phyloP scores from a whole-genome alignment of 2,113 vertebrate genomes.

The Zosterops lateralis region DNA sequence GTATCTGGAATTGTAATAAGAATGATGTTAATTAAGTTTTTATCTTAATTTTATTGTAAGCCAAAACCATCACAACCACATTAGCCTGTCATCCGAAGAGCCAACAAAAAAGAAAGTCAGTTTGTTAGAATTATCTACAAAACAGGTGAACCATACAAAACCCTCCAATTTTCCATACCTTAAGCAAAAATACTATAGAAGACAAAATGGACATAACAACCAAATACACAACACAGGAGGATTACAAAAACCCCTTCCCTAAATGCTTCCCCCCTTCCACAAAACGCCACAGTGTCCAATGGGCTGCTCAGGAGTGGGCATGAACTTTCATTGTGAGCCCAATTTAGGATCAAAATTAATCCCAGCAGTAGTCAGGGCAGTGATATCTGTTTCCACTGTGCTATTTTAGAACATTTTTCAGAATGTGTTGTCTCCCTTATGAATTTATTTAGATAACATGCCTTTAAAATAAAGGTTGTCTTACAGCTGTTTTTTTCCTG shows the following conservation, averaged over 20 bases:
- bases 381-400: background rate
- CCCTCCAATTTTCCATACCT: background rate
- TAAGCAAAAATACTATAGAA: background rate
- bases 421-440: background rate
- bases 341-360: background rate
- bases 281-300: background rate
- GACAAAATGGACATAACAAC: background rate
- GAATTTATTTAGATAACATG: background rate
- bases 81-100: background rate
- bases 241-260: background rate
- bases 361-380: background rate
- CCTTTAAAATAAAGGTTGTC: background rate
- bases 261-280: background rate
- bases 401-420: background rate
- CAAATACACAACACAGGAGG: background rate
- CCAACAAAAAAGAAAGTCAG: background rate
- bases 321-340: background rate
- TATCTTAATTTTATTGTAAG: background rate
- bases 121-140: background rate
- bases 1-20: background rate
- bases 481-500: background rate
- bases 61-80: background rate
- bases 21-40: background rate
- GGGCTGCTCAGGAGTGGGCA: background rate
- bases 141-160: background rate